Evolutionary conservation across 2,888 invertebrate species (phyloP).

Genomic region (Aspidiotus rigidus): DNA sequence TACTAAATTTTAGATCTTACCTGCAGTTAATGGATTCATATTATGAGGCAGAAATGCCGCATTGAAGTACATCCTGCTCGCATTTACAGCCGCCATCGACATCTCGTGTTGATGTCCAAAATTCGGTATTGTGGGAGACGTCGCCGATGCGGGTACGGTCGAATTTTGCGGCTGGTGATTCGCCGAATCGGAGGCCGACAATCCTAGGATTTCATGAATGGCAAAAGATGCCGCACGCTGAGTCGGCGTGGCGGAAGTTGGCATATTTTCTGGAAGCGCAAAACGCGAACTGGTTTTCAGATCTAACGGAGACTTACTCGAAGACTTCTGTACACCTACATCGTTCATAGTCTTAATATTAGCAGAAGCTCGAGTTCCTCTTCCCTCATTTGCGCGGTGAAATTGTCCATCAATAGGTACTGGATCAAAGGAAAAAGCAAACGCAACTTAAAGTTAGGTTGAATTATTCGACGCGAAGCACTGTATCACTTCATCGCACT

Average conservation of each 20-base stretch:
- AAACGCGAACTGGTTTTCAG: conserved; percentile 14
- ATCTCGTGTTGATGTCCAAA: conserved; percentile 56
- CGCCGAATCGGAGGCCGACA: conserved; percentile 44
- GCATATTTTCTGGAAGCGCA: background rate
- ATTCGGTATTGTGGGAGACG: conserved; percentile 44
- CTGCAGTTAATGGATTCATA: conserved; percentile 47
- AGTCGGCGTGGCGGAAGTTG: conserved; percentile 48
- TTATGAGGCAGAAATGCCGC: conserved; percentile 74
- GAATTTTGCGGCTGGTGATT: conserved; percentile 44
- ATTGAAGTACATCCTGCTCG: conserved; percentile 70
- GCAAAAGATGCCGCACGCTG: conserved; percentile 73
- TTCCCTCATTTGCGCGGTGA: too few species aligned
- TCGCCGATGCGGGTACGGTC: conserved; percentile 39
- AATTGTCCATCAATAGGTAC: too few species aligned
- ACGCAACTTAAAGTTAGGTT: too few species aligned
- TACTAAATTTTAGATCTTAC: background rate
- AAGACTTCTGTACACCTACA: conserved; percentile 17
- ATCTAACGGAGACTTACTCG: conserved; percentile 24
- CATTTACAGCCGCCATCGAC: conserved; percentile 58
- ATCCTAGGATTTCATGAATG: conserved; percentile 77
- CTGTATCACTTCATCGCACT: background rate
- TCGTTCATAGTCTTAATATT: conserved; percentile 26
- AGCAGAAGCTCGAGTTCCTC: background rate
- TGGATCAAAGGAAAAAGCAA: too few species aligned
- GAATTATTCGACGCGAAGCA: background rate